phyloP scores from a whole-genome alignment of 2,113 vertebrate species.

The Buteo buteo region DNA sequence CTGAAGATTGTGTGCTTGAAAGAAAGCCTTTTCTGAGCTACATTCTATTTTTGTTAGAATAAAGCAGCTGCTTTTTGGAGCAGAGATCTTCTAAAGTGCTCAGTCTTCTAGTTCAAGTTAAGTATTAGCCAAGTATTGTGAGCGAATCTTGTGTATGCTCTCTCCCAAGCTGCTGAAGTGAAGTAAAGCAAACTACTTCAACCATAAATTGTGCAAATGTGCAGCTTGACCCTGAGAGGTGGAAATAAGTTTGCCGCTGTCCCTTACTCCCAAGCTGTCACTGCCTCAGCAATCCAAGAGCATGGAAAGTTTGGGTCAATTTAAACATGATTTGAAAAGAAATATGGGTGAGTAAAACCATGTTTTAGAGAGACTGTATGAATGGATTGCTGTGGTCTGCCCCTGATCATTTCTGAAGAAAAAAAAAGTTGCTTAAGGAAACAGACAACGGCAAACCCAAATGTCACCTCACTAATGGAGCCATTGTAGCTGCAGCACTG shows the following conservation, averaged over 20 bases:
- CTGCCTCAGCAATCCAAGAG: neutral
- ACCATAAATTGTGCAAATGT: neutral
- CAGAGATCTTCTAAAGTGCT: conserved; percentile 48
- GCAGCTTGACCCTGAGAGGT: neutral
- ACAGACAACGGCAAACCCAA: neutral
- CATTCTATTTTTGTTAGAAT: conserved; percentile 59
- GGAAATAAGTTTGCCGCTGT: neutral
- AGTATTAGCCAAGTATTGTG: neutral
- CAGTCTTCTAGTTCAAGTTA: conserved; percentile 11
- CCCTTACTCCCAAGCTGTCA: neutral
- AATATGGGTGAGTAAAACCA: neutral
- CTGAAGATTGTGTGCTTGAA: conserved; percentile 48
- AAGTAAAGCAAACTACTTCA: neutral
- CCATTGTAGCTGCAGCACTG: neutral
- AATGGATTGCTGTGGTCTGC: neutral
- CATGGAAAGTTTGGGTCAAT: neutral
- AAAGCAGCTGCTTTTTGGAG: conserved; percentile 60
- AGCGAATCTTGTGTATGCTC: neutral
- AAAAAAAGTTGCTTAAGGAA: neutral
- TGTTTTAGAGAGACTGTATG: neutral
- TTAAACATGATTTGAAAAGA: neutral
- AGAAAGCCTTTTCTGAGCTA: conserved; percentile 49
- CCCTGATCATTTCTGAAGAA: neutral
- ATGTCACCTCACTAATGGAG: neutral
- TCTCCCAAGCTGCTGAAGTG: neutral